Evolutionary conservation across 2,888 invertebrate species (phyloP), one percentile per base, ranked within the genome.

Genomic region (Thera obeliscata): DNA sequence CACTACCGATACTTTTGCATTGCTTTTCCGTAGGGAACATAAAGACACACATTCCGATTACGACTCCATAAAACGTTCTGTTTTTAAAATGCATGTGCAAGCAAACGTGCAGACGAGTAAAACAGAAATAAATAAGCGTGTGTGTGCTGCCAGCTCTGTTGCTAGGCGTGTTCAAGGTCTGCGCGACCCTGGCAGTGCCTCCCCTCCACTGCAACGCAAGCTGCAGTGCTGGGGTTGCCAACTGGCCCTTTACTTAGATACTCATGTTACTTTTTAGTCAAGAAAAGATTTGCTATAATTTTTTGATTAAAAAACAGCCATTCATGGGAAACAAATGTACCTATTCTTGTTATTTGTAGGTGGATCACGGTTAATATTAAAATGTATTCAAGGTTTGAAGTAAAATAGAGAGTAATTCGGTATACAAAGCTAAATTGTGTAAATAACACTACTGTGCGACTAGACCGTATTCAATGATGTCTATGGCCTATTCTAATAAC

Each of bases 111-210:
- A 87, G 89, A 88, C 87, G 88, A 84, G 84, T 86, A 77, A 86
- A 91, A 88, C 88, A 87, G 87, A 89, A 91, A 91, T 90, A 91
- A 90, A 88, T 87, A 85, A 87, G 69, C 64, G 62, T 79, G 80
- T 80, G 79, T 81, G 77, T 74, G 82, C 41, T 82, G 85, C 80
- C 85, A 82, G 83, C 81, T 84, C 83, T 88, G 93, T 93, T 93
- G 90, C 91, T 90, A 92, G 83, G 91, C 89, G 86, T 82, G 86
- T 82, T 87, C 93, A 93, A 93, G 93, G 93, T 89, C 90, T 87
- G 71, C 76, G 69, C 84, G 88, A 84, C 89, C 89, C 83, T 89
- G 89, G 88, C 88, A 87, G 76, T 87, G 87, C 84, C 79, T 73
- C 76, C 70, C 69, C 43, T 78, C 78, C 76, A 75, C 78, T 85